Conservation (phyloP, 1,140 invertebrate species). For the Phenacoccus solenopsis region DNA sequence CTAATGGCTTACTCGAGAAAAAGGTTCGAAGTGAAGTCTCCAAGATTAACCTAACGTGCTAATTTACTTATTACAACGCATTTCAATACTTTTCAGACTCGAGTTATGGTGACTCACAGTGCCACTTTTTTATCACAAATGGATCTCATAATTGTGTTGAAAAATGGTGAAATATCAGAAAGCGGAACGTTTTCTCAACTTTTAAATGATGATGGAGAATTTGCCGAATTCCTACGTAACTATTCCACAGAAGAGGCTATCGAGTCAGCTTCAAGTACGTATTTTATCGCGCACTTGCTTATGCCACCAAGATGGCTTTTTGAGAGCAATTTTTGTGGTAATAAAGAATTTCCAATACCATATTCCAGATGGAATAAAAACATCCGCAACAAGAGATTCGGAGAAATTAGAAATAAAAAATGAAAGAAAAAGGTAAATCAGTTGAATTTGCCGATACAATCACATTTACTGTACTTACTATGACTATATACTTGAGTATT, state of each 20-base stretch:
- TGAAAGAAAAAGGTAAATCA: too few relatives aligned
- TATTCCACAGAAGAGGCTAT: neutral
- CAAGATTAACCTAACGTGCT: neutral
- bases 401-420: too few relatives aligned
- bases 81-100: constrained; percentile 39
- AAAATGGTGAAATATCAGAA: constrained; percentile 71
- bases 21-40: constrained; percentile 40
- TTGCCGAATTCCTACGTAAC: constrained; percentile 59
- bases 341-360: too few relatives aligned
- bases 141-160: constrained; percentile 75
- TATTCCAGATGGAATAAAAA: too few relatives aligned
- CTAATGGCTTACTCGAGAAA: constrained; percentile 58
- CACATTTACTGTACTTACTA: too few relatives aligned
- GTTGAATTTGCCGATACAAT: too few relatives aligned
- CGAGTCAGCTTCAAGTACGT: neutral
- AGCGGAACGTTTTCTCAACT: constrained; percentile 70
- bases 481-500: too few relatives aligned
- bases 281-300: too few relatives aligned
- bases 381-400: too few relatives aligned
- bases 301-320: too few relatives aligned
- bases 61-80: neutral
- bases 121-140: constrained; percentile 77
- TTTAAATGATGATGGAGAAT: constrained; percentile 63
- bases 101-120: constrained; percentile 77
- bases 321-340: too few relatives aligned